Conservation (phyloP, 1,140 invertebrate species). For the Sminthurides bifidus region DNA sequence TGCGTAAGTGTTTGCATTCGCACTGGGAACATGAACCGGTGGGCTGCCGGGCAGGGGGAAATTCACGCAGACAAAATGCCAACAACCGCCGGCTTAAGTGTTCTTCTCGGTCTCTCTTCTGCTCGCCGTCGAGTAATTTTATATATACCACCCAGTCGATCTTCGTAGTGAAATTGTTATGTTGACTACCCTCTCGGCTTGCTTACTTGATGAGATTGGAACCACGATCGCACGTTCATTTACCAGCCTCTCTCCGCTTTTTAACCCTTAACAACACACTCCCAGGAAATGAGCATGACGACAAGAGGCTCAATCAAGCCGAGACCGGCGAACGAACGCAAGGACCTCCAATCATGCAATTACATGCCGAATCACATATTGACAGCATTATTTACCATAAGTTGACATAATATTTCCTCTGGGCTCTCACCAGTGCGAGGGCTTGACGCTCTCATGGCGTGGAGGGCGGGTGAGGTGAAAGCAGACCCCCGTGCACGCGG, state of each 20-base stretch:
- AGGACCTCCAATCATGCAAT: no score
- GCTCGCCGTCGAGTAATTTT: no score
- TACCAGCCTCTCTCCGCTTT: conserved; percentile 19
- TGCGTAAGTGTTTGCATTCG: background rate
- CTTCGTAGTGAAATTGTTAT: conserved; percentile 18
- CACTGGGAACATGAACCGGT: conserved; percentile 8
- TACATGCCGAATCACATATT: no score
- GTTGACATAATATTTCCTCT: no score
- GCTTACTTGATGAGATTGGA: conserved; percentile 26
- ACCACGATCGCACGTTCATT: conserved; percentile 24
- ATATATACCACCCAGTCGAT: background rate
- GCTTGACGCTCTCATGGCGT: no score
- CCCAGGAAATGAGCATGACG: conserved; percentile 25
- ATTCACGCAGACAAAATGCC: no score
- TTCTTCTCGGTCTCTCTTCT: conserved; percentile 10
- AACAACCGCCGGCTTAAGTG: no score
- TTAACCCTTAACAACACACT: background rate
- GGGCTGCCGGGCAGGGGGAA: conserved; percentile 18
- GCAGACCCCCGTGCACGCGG: no score
- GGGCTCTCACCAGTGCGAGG: no score
- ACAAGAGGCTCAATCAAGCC: conserved; percentile 29
- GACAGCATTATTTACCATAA: no score
- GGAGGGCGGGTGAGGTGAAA: no score
- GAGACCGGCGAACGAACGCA: conserved; percentile 19
- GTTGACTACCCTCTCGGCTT: conserved; percentile 12